These are phyloP conservation scores for Eospalax fontanierii DNA, from an alignment of 2,797 vertebrate genomes.

Conservation along the genomic window DNA sequence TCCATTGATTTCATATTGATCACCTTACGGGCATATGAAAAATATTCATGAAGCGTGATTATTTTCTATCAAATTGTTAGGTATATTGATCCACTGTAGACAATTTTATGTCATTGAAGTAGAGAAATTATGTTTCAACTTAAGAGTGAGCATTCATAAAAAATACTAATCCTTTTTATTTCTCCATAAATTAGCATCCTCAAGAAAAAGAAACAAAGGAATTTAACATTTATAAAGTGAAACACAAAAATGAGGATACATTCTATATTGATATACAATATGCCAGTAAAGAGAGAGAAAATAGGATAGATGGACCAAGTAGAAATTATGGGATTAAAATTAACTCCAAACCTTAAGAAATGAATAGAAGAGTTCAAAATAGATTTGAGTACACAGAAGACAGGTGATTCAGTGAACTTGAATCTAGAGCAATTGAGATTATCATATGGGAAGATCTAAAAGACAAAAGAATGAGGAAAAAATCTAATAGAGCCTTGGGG, in stretches of 20 bases:
- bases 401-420: neutral
- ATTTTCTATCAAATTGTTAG: slow-evolving; percentile 54
- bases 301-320: neutral
- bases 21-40: slow-evolving; percentile 30
- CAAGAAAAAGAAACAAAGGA: neutral
- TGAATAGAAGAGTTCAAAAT: neutral
- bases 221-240: neutral
- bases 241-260: neutral
- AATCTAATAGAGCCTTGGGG: neutral
- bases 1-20: slow-evolving; percentile 56
- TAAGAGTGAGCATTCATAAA: slow-evolving; percentile 28
- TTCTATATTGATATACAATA: neutral
- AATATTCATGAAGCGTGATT: neutral
- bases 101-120: slow-evolving; percentile 61
- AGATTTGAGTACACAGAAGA: neutral
- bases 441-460: neutral
- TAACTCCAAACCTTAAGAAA: neutral
- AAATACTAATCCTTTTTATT: slow-evolving; percentile 44
- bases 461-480: neutral
- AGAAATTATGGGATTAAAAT: neutral
- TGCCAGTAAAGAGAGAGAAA: neutral
- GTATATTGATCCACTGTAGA: slow-evolving; percentile 32
- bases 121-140: slow-evolving; percentile 26
- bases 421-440: neutral
- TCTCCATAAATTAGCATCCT: slow-evolving; percentile 43